Evolutionary conservation across 1,140 invertebrate genomes (phyloP), one percentile per base, ranked within the genome.

Genomic region (Cydia splendana): DNA sequence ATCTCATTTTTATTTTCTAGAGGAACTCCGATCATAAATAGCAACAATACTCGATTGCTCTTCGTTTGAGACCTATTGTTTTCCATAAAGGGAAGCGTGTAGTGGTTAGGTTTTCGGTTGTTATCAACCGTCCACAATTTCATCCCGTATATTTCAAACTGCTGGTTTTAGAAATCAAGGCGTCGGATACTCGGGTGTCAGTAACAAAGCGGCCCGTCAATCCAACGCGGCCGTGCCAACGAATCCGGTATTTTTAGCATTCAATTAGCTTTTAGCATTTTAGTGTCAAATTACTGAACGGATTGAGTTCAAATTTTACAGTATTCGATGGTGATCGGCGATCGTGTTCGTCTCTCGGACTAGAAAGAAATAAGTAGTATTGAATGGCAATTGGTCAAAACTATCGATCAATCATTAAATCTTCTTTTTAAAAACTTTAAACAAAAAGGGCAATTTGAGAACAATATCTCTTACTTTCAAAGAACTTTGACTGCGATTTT

Each of bases 231-330:
- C 30, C 7, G 9, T 45, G 67, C 67, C 67, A 71, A 71, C 30
- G 67, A 45, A 45, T 38, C 65, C 28, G 28, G 48, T 82, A 82
- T 84, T 80, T 80, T 81, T 78, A 77, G 78, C 9, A n/a, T 84
- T 85, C 82, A 84, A 85, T 85, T 84, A 85, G 82, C 84, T 84
- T 82, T 85, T 84, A 84, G 77, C 82, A 75, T 78, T 84, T 74
- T 84, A 79, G 82, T 85, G 78, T 85, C 79, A 80, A 67, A 81
- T 85, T 84, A 81, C 82, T 57, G 13, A 13, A 18, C 67, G 65
- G 28, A 13, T 28, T 65, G 65, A 28, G 65, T 34, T 18, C 1
- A 57, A 38, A 71, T 10, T 42, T 42, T 38, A 38, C 10, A n/a
- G 10, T 18, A 18, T 42, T 71, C 15, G 65, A 71, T 24, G 20